Percentiles rank a stretch among this genome's conserved stretches.
Conservation (phyloP, 2,888 invertebrate species). For the Callyntrura sp. region DNA sequence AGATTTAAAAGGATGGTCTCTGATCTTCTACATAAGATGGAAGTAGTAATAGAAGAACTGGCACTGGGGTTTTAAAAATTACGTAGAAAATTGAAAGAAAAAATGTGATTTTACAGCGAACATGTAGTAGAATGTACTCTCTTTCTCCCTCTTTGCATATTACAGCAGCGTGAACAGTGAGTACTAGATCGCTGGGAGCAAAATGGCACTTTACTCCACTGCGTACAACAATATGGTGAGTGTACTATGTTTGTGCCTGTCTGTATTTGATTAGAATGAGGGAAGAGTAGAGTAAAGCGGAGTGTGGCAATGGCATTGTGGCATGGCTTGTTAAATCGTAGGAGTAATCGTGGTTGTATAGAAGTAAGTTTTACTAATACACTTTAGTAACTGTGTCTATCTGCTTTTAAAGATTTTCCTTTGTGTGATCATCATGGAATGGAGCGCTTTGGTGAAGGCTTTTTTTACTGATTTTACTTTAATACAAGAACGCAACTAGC, state of each 20-base stretch:
- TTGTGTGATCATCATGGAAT: slow-evolving; percentile 39
- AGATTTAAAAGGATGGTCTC: slow-evolving; percentile 54
- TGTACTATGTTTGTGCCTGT: neutral
- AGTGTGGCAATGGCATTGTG: neutral
- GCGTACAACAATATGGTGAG: neutral
- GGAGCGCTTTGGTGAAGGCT: slow-evolving; percentile 24
- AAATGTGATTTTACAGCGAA: slow-evolving; percentile 17
- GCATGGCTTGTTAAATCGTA: slow-evolving; percentile 14
- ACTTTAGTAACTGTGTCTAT: slow-evolving; percentile 57
- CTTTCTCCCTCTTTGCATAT: neutral
- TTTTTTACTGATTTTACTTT: slow-evolving; percentile 25
- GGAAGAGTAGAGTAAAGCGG: slow-evolving; percentile 11
- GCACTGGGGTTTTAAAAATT: slow-evolving; percentile 46
- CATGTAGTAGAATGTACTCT: slow-evolving; percentile 16
- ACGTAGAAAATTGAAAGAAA: slow-evolving; percentile 31
- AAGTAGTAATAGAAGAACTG: slow-evolving; percentile 34
- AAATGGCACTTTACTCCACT: slow-evolving; percentile 64
- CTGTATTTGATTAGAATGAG: slow-evolving; percentile 35
- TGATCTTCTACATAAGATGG: neutral
- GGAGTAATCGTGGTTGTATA: neutral
- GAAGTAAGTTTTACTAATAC: slow-evolving; percentile 32
- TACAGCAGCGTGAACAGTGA: neutral
- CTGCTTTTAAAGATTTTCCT: slow-evolving; percentile 19
- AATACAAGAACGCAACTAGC: neutral
- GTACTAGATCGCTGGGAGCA: slow-evolving; percentile 39